Base-by-base conservation (phyloP, 2,888 invertebrate genomes). In the Cylindroiulus punctatus region DNA sequence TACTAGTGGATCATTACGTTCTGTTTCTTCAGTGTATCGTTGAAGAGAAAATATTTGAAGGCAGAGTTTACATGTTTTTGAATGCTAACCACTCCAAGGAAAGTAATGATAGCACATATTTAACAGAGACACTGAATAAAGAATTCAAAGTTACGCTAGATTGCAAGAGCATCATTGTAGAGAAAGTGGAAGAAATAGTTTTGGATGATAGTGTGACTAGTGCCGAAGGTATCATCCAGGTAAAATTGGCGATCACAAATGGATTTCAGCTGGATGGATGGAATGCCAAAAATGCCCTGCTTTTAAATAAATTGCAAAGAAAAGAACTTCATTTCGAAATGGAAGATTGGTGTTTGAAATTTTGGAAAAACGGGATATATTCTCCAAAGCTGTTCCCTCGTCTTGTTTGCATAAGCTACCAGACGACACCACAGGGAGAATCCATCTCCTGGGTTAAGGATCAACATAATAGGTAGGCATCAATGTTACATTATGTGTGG, bases 1-100 rank as follows among this genome's bases (percentile, higher is more conserved):
- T 88, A 85, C 76, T 88, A 47, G 88, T 88, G 17, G 76, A 76
- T 12, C 88, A 88, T 86, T 88, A 88, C 26, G 84, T 87, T 17
- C 86, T 88, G 22, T 32, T 87, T 52, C 87, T 88, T 40, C 26
- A 22, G 0, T 88, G 88, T 26, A 32, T 87, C 81, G 87, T 88
- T 85, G 86, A 87, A 12, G 36, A 81, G 22, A 87, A 87, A 76
- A n/a, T 40, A 2, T 88, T 88, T 81, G 19, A 76, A 0, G 87
- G 88, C 12, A 26, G 40, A 47, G 87, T 83, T 40, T 65, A 87
- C 19, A 30, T 88, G 17, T 87, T 86, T 86, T 84, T 88, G 10
- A 83, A 87, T 36, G 19, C 81, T 10, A 40, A 26, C 19, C 32
- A 22, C 22, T 81, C 17, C 30, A 26, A 81, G 17, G 14, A 14